Conservation (phyloP, 92 coral and sea anemone species). For the Meandrina meandrites region DNA sequence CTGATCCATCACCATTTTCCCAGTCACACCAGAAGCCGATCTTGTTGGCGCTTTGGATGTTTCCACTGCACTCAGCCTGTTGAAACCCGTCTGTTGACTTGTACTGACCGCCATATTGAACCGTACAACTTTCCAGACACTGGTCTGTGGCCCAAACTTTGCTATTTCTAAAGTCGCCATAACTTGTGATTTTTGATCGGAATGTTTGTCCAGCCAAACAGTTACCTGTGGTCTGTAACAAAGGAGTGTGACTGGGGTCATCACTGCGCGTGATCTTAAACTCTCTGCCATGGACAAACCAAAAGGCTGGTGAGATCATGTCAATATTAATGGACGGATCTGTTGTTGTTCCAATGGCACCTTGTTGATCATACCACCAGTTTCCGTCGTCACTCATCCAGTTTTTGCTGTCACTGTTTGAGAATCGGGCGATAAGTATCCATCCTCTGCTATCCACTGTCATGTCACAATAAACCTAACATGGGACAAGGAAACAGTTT, state of each 20-base stretch:
- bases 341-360: not conserved
- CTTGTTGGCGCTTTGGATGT: not conserved
- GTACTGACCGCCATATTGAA: not conserved
- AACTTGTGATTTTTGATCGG: slow-evolving; percentile 56
- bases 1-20: not conserved
- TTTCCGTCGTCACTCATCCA: not conserved
- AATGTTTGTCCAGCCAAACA: slow-evolving; percentile 52
- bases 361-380: not conserved
- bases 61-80: not conserved
- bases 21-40: slow-evolving; percentile 3
- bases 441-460: not conserved
- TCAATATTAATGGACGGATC: not conserved
- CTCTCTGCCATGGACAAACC: slow-evolving; percentile 43
- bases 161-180: slow-evolving; percentile 22
- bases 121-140: not conserved
- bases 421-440: not conserved
- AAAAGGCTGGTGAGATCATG: slow-evolving; percentile 40
- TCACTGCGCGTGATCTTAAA: slow-evolving; percentile 65
- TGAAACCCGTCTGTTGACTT: not conserved
- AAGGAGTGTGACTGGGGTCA: slow-evolving; percentile 47
- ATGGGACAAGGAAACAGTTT: too few species aligned
- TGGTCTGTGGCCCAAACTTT: not conserved
- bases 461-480: not conserved
- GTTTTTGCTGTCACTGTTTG: not conserved
- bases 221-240: slow-evolving; percentile 45